phyloP scores from a whole-genome alignment of 1,140 invertebrate species.

The Potamilus streckersoni region DNA sequence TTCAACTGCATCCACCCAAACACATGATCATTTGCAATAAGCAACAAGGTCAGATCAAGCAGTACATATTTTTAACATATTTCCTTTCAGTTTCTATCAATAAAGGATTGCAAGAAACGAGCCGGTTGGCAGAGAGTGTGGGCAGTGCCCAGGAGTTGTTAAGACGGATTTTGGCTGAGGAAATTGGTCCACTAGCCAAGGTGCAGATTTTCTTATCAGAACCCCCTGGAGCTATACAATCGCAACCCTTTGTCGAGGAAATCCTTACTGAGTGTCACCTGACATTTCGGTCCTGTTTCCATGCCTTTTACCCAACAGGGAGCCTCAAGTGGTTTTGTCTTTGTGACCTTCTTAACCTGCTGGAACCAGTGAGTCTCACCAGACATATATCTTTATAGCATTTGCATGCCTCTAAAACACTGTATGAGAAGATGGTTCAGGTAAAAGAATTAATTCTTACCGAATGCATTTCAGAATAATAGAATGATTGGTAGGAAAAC shows the following conservation, averaged over 20 bases:
- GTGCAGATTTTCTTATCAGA: conserved; percentile 51
- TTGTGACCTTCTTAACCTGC: conserved; percentile 83
- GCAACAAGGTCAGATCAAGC: not conserved
- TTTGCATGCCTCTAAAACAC: too few relatives aligned
- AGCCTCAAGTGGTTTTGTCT: conserved; percentile 92
- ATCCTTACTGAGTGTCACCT: conserved; percentile 91
- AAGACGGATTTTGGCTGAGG: conserved; percentile 85
- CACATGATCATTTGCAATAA: not conserved
- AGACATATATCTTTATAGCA: too few relatives aligned
- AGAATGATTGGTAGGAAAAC: too few relatives aligned
- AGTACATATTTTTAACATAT: conserved; percentile 9
- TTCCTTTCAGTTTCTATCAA: conserved; percentile 43
- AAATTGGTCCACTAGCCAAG: conserved; percentile 39
- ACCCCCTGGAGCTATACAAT: conserved; percentile 35
- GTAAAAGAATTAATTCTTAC: too few relatives aligned
- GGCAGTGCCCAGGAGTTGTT: conserved; percentile 86
- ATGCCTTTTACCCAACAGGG: conserved; percentile 95
- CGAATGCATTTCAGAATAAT: too few relatives aligned
- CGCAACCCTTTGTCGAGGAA: conserved; percentile 55
- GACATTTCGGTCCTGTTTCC: conserved; percentile 92
- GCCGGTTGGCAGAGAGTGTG: conserved; percentile 82
- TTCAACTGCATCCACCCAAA: too few relatives aligned
- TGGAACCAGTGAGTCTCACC: conserved; percentile 77
- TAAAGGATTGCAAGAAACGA: conserved; percentile 58
- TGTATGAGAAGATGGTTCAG: too few relatives aligned